Percentiles rank a stretch among this genome's conserved stretches.
Evolutionary conservation across 2,797 vertebrate species (phyloP).

Genomic region (Lemur catta): DNA sequence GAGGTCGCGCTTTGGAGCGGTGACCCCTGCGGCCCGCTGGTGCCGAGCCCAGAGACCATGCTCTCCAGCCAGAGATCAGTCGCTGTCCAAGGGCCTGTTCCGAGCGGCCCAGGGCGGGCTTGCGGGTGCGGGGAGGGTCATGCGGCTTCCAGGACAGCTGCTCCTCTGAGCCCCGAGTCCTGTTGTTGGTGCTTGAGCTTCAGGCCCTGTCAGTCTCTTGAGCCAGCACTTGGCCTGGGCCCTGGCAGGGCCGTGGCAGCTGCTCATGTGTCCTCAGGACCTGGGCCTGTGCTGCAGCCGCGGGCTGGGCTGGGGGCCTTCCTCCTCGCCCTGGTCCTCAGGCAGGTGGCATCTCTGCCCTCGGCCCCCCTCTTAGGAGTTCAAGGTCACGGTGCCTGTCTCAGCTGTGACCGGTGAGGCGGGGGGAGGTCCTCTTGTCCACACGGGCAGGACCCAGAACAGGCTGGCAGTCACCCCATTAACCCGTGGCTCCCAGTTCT

Average conservation of each 20-base stretch:
- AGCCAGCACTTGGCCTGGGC: not conserved
- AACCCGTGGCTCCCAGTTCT: not conserved
- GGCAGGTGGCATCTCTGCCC: too few relatives aligned
- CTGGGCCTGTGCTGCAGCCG: not conserved
- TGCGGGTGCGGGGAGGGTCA: not conserved
- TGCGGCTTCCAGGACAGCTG: too few relatives aligned
- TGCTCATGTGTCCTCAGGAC: not conserved
- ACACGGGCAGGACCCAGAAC: not conserved
- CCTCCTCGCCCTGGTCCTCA: not conserved
- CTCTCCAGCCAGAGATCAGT: not conserved
- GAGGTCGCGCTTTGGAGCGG: rapidly evolving
- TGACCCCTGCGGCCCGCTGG: not conserved
- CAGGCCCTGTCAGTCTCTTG: not conserved
- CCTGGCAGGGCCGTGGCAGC: not conserved
- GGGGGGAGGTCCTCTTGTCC: rapidly evolving
- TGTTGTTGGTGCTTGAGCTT: not conserved
- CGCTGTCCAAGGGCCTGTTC: too few relatives aligned
- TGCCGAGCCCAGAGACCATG: not conserved
- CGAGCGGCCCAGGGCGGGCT: not conserved
- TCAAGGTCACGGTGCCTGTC: too few relatives aligned
- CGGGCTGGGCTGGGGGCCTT: not conserved
- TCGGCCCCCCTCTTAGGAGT: not conserved
- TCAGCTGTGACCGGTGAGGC: not conserved
- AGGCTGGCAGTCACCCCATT: not conserved
- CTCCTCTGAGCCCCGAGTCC: not conserved